These are phyloP conservation scores for Hormaphis cornu DNA, from an alignment of 1,140 invertebrate species.

Conservation along the genomic window DNA sequence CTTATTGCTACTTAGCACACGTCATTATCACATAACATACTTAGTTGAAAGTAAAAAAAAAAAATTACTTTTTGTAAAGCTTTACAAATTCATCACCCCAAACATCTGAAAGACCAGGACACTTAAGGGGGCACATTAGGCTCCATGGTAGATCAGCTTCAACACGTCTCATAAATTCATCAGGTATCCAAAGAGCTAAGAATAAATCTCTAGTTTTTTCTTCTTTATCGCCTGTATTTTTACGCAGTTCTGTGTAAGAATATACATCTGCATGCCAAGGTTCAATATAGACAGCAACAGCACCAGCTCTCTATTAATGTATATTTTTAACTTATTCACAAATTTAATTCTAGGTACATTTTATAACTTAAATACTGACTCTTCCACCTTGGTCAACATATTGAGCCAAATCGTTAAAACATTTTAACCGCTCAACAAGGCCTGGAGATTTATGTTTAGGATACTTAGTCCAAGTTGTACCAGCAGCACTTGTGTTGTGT, in stretches of 20 bases:
- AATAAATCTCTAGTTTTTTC: slow-evolving; percentile 90
- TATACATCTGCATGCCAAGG: slow-evolving; percentile 99
- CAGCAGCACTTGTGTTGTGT: slow-evolving; percentile 87
- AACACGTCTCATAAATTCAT: slow-evolving; percentile 96
- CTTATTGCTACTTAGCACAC: too few species aligned
- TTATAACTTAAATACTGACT: slow-evolving; percentile 40
- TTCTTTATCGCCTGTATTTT: slow-evolving; percentile 91
- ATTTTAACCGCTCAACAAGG: slow-evolving; percentile 91
- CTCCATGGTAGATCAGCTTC: slow-evolving; percentile 81
- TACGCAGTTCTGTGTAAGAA: slow-evolving; percentile 87
- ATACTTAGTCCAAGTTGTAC: slow-evolving; percentile 73
- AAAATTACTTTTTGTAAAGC: slow-evolving; percentile 74
- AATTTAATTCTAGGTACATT: not conserved
- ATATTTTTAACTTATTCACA: not conserved
- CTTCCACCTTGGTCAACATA: slow-evolving; percentile 99
- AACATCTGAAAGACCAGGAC: slow-evolving; percentile 78
- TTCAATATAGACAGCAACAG: slow-evolving; percentile 97
- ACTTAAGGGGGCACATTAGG: slow-evolving; percentile 93
- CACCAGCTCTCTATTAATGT: slow-evolving; percentile 69
- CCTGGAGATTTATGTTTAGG: slow-evolving; percentile 65
- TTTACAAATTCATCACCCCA: slow-evolving; percentile 93
- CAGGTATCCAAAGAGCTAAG: slow-evolving; percentile 96
- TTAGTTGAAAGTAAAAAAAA: too few species aligned
- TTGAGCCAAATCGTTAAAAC: slow-evolving; percentile 91
- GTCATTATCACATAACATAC: too few species aligned